Evolutionary conservation across 2,888 invertebrate species (phyloP), one percentile per base, ranked within the genome.

Genomic region (Cephus runcator): DNA sequence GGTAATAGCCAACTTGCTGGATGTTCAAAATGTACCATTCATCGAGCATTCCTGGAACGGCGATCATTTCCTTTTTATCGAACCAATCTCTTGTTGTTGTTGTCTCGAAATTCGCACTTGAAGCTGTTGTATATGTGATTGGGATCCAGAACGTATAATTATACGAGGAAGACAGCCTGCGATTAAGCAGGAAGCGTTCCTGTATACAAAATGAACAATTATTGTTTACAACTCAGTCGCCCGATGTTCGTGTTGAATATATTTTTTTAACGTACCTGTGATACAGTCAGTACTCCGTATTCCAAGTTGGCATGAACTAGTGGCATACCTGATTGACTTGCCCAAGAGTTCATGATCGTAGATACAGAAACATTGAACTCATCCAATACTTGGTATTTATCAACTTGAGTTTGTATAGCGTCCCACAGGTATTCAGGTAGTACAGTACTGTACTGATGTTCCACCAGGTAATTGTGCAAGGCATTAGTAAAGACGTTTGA

Each of bases 11-110:
- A 34, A 95, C 93, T 92, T 96, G 93, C 84, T 96, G 94, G 0
- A 95, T 91, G 86, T 97, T 97, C 90, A 96, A 94, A 56, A 96
- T 92, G 34, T 96, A 89, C 95, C 96, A 96, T 80, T 95, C 92
- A 34, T 93, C 90, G 33, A 4, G 33, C 33, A 33, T 33, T 33
- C 4, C 4, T 4, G 4, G 3, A 4, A 4, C 33, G 33, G 4
- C 3, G 33, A 33, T 4, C 33, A 4, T 4, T 33, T 33, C 33
- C 33, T 3, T 33, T 33, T 33, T 33, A 33, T 33, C 0, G 33
- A 33, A 33, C 33, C 33, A 33, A 33, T 33, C 33, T 33, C 33
- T 33, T 33, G 94, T 93, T 1, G 88, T 90, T 31, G 94, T 94
- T 78, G 93, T 90, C 0, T 83, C 73, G 86, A 94, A 94, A 85